A percentile compares a stretch with the other conserved stretches of the same genome.
Evolutionary conservation across 2,113 vertebrate species (phyloP).

Genomic region (Delphinapterus leucas): DNA sequence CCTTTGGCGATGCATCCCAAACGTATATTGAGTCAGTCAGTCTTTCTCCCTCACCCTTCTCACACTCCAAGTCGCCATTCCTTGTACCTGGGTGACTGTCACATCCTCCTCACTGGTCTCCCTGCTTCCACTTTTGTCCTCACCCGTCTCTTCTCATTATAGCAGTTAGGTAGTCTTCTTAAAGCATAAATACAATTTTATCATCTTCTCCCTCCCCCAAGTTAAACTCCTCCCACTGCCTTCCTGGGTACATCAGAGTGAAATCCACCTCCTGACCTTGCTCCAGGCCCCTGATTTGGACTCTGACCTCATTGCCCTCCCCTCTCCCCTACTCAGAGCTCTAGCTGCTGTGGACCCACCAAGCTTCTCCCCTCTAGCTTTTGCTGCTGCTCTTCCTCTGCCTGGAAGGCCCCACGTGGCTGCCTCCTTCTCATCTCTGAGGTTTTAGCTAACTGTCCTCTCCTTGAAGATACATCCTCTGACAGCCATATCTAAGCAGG

Average conservation of each 20-base stretch:
- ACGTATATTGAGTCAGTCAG: rapidly evolving
- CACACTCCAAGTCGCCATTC: not conserved
- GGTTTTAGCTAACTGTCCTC: not conserved
- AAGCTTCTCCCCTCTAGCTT: not conserved
- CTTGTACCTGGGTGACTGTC: not conserved
- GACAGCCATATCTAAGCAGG: not conserved
- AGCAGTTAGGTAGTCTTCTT: not conserved
- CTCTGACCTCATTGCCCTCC: not conserved
- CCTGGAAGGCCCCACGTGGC: not conserved
- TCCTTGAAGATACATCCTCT: not conserved
- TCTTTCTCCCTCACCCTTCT: not conserved
- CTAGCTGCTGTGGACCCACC: not conserved
- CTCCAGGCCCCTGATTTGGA: too few species aligned
- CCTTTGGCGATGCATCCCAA: not conserved
- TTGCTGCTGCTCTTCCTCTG: not conserved
- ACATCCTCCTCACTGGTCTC: not conserved
- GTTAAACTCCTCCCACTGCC: not conserved
- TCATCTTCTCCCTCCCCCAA: not conserved
- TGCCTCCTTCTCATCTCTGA: not conserved
- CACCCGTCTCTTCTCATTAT: not conserved
- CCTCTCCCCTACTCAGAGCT: too few species aligned
- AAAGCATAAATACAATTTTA: not conserved
- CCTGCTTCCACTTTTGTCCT: not conserved
- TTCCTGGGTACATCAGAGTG: not conserved
- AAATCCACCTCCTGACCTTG: not conserved